Percentiles rank a stretch among this genome's conserved stretches.
These are phyloP conservation scores for Leptinotarsa rubiginosa DNA, from an alignment of 2,888 invertebrate genomes.

Conservation along the genomic window DNA sequence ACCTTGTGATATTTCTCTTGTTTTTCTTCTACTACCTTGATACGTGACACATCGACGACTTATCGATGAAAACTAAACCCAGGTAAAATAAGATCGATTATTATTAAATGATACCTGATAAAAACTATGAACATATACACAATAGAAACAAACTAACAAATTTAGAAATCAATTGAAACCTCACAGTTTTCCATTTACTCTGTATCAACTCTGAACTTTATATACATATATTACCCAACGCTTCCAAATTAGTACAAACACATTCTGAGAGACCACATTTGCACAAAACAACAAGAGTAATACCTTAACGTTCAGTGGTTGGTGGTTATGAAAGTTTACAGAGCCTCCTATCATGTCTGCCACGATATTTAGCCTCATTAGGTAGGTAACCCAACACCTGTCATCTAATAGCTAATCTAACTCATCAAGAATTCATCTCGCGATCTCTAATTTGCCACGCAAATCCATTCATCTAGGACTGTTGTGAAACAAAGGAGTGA, in stretches of 20 bases:
- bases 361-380: slow-evolving; percentile 45
- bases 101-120: too few relatives aligned
- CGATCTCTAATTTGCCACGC: slow-evolving; percentile 63
- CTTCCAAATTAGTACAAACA: neutral
- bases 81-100: too few relatives aligned
- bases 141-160: too few relatives aligned
- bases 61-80: too few relatives aligned
- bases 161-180: too few relatives aligned
- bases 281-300: slow-evolving; percentile 11
- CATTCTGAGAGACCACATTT: neutral
- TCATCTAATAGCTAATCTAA: slow-evolving; percentile 60
- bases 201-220: neutral
- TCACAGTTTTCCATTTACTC: too few relatives aligned
- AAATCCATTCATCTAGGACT: slow-evolving; percentile 53
- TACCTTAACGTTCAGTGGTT: neutral
- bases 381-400: slow-evolving; percentile 55
- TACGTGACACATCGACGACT: too few relatives aligned
- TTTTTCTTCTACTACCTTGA: too few relatives aligned
- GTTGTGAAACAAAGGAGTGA: slow-evolving; percentile 47
- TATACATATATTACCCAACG: neutral
- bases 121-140: too few relatives aligned
- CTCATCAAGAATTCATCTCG: slow-evolving; percentile 63
- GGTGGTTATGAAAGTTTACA: slow-evolving; percentile 23
- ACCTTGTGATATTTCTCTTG: too few relatives aligned
- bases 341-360: slow-evolving; percentile 27